These are phyloP conservation scores for Dendroctonus ponderosae DNA, from an alignment of 1,140 invertebrate species.

Conservation along the genomic window DNA sequence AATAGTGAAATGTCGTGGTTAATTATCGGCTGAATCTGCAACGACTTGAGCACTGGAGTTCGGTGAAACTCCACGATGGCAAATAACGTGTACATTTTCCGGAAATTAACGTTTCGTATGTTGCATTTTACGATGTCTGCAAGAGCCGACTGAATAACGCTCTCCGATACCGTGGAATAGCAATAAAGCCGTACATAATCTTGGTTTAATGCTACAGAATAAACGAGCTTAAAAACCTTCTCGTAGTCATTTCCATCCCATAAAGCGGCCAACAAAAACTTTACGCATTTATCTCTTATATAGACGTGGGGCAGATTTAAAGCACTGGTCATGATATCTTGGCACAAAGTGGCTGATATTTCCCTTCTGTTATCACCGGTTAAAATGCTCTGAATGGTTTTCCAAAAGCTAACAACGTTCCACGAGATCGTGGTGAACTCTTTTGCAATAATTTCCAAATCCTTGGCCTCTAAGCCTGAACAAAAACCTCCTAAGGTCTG, in stretches of 20 bases:
- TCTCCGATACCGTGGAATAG: no score
- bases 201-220: no score
- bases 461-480: constrained; percentile 4
- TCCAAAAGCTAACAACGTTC: constrained; percentile 34
- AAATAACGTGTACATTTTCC: no score
- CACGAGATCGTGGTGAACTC: constrained; percentile 34
- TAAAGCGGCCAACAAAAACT: constrained; percentile 13
- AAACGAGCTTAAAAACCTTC: no score
- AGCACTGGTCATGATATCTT: constrained; percentile 9
- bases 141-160: no score
- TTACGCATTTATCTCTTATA: constrained; percentile 30
- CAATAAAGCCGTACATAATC: no score
- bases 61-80: no score
- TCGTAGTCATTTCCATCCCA: constrained; percentile 2
- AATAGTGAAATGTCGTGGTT: no score
- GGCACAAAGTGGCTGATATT: constrained; percentile 7
- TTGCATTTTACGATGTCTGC: no score
- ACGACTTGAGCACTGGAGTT: no score
- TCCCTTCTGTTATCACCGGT: neutral
- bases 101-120: no score
- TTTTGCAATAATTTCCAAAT: constrained; percentile 24
- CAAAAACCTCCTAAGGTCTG: constrained; percentile 28
- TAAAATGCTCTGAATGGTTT: constrained; percentile 26
- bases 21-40: no score
- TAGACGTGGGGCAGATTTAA: constrained; percentile 30